Evolutionary conservation across 2,888 invertebrate species (phyloP).

Genomic region (Morpho achilles): DNA sequence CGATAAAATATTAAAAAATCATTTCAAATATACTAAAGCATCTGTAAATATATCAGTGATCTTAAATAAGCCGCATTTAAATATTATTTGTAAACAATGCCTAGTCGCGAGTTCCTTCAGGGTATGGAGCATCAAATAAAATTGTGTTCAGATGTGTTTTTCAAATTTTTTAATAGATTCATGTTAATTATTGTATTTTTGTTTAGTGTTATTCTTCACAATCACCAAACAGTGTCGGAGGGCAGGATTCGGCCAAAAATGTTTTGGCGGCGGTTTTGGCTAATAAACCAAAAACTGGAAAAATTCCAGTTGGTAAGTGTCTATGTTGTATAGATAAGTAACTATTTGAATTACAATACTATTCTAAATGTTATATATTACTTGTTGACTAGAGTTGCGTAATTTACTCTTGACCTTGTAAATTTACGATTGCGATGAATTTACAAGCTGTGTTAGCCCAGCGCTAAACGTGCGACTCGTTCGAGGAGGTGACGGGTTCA

Average conservation of each 20-base stretch:
- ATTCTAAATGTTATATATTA: not conserved
- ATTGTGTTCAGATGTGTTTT: not conserved
- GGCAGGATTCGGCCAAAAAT: conserved; percentile 66
- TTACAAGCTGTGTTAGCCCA: not conserved
- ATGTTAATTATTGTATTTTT: conserved; percentile 7
- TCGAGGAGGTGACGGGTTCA: too few relatives aligned
- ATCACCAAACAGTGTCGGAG: conserved; percentile 40
- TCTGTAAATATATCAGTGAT: conserved; percentile 41
- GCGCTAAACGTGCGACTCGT: too few relatives aligned
- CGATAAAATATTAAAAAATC: conserved; percentile 56
- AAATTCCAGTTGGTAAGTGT: conserved; percentile 72
- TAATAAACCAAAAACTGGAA: conserved; percentile 71
- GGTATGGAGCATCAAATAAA: conserved; percentile 39
- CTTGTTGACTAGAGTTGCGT: conserved; percentile 32
- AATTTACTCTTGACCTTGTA: conserved; percentile 53
- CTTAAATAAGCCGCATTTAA: conserved; percentile 53
- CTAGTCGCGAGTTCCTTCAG: conserved; percentile 54
- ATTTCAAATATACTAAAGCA: conserved; percentile 51
- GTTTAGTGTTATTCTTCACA: conserved; percentile 59
- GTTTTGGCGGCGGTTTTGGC: conserved; percentile 71
- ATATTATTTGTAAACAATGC: conserved; percentile 55
- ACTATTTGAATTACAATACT: not conserved
- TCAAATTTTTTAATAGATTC: not conserved
- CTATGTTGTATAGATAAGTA: conserved; percentile 1
- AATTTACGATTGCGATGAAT: too few relatives aligned